A percentile compares a stretch with the other conserved stretches of the same genome.
phyloP scores from a whole-genome alignment of 2,113 vertebrate genomes.

The Phyllopteryx taeniolatus region DNA sequence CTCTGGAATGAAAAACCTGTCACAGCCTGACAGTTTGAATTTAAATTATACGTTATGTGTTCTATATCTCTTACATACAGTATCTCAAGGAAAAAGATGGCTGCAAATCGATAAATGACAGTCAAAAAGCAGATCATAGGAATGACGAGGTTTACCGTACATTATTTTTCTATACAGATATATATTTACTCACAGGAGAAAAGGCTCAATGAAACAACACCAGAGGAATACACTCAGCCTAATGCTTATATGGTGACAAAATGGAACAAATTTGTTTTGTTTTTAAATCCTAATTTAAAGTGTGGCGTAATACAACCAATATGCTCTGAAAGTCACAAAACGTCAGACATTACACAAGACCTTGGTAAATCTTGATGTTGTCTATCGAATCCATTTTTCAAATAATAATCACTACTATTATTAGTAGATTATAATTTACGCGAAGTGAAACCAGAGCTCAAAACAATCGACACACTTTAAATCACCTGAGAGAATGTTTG shows the following conservation, averaged over 20 bases:
- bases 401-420: background rate
- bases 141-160: background rate
- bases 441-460: background rate
- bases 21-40: background rate
- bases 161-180: background rate
- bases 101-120: background rate
- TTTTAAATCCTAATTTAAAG: background rate
- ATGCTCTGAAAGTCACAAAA: no score
- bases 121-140: background rate
- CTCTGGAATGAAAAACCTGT: constrained; percentile 6
- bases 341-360: background rate
- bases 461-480: background rate
- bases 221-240: background rate
- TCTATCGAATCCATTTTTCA: background rate
- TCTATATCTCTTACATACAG: background rate
- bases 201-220: background rate
- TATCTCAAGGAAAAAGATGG: background rate
- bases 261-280: background rate
- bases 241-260: background rate
- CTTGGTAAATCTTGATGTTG: background rate
- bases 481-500: background rate
- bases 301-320: no score
- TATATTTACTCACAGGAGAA: background rate
- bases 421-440: background rate
- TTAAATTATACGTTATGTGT: background rate